Percentiles rank a stretch among this genome's conserved stretches.
Evolutionary conservation across 2,113 vertebrate genomes (phyloP).

Genomic region (Saccopteryx leptura): DNA sequence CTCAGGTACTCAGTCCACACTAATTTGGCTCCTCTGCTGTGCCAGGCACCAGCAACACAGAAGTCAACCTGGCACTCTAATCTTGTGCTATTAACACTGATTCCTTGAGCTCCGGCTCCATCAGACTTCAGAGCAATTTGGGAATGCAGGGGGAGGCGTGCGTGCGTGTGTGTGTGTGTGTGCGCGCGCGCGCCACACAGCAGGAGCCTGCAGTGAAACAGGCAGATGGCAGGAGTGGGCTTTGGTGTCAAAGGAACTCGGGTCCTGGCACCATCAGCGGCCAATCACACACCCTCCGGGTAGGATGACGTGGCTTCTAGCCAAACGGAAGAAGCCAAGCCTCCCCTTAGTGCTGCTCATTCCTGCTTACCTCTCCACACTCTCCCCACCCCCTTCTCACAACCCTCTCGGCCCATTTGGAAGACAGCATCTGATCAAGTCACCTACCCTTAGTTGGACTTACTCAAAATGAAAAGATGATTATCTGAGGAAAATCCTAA

Average conservation of each 20-base stretch:
- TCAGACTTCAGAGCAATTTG: not conserved
- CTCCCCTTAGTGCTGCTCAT: not conserved
- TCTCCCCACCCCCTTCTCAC: not conserved
- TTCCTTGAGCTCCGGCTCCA: not conserved
- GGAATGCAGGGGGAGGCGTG: not conserved
- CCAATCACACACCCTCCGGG: accelerated
- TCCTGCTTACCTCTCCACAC: not conserved
- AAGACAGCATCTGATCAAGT: not conserved
- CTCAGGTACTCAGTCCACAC: too few species aligned
- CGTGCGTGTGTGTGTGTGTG: too few species aligned
- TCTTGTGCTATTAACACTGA: accelerated
- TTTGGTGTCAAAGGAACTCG: not conserved
- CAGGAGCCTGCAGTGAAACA: not conserved
- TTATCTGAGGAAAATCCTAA: not conserved
- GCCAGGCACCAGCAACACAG: accelerated
- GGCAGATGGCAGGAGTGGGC: not conserved
- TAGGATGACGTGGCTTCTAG: not conserved
- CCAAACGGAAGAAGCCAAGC: not conserved
- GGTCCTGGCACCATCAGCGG: not conserved
- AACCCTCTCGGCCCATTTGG: not conserved
- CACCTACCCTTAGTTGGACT: not conserved
- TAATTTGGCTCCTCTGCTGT: not conserved
- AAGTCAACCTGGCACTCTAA: not conserved
- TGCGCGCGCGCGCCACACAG: not conserved
- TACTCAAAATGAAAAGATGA: not conserved